A percentile compares a stretch with the other conserved stretches of the same genome.
Evolutionary conservation across 2,113 vertebrate species (phyloP).

Genomic region (Perca fluviatilis): DNA sequence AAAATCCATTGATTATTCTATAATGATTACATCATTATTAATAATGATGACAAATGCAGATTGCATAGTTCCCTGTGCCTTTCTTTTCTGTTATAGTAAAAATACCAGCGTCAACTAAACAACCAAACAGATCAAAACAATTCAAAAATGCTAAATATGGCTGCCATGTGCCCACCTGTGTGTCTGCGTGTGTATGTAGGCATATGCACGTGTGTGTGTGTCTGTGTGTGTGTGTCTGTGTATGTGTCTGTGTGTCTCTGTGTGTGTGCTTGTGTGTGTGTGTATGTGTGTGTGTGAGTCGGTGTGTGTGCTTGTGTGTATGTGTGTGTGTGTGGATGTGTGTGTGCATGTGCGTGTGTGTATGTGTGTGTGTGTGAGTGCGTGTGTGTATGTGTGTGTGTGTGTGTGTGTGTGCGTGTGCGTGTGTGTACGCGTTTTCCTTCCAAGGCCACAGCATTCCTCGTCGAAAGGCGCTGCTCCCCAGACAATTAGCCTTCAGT

Average conservation of each 20-base stretch:
- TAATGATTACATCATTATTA: too few relatives aligned
- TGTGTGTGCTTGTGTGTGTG: not conserved
- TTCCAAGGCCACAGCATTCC: too few relatives aligned
- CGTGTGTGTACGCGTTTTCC: too few relatives aligned
- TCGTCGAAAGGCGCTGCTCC: too few relatives aligned
- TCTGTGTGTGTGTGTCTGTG: too few relatives aligned
- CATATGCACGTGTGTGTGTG: too few relatives aligned
- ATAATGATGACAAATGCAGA: not conserved
- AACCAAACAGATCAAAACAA: not conserved
- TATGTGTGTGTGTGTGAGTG: not conserved
- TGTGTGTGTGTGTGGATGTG: too few relatives aligned
- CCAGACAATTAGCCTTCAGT: too few relatives aligned
- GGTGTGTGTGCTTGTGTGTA: too few relatives aligned
- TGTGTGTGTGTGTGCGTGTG: too few relatives aligned
- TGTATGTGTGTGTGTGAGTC: not conserved
- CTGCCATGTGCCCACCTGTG: not conserved
- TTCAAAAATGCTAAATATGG: not conserved
- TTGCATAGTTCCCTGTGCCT: not conserved
- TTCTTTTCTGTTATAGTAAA: not conserved
- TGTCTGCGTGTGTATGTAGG: not conserved
- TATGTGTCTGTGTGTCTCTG: too few relatives aligned
- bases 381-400: not conserved
- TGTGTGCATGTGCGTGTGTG: too few relatives aligned
- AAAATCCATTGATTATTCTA: not conserved
- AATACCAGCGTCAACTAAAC: not conserved